phyloP scores from a whole-genome alignment of 2,888 invertebrate species.

The Plagiodera versicolora region DNA sequence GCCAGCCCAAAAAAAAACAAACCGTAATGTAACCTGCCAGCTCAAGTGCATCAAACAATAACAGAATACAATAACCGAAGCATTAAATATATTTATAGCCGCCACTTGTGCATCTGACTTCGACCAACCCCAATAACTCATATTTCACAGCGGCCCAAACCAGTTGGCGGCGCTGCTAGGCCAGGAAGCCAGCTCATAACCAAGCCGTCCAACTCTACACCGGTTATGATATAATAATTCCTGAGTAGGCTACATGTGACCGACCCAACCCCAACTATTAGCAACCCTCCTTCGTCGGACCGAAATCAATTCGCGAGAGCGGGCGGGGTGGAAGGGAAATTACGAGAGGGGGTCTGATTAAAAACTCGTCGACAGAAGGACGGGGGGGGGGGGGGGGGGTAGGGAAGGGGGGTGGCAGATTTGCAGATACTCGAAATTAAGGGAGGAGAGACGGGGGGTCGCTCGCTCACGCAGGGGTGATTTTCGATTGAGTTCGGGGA shows the following conservation, averaged over 20 bases:
- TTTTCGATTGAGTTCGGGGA: constrained; percentile 15
- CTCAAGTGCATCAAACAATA: constrained; percentile 36
- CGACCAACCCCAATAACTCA: constrained; percentile 44
- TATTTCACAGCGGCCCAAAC: constrained; percentile 29
- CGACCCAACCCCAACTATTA: constrained; percentile 44
- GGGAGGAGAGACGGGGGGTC: too few species aligned
- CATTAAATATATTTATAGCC: constrained; percentile 53
- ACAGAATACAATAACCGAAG: constrained; percentile 48
- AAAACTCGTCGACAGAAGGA: constrained; percentile 41
- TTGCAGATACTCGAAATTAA: constrained; percentile 32
- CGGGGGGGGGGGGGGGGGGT: constrained; percentile 20
- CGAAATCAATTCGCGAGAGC: constrained; percentile 52
- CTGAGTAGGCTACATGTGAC: constrained; percentile 47
- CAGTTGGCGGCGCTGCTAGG: background rate
- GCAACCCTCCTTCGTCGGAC: constrained; percentile 32
- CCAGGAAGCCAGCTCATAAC: background rate
- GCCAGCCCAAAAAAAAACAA: background rate
- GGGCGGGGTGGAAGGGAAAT: constrained; percentile 40
- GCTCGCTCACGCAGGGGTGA: constrained; percentile 23
- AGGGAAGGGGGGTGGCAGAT: constrained; percentile 24
- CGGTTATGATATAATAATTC: constrained; percentile 52
- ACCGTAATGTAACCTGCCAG: constrained; percentile 17
- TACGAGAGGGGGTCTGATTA: constrained; percentile 45
- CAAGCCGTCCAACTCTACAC: constrained; percentile 18
- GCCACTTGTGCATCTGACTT: constrained; percentile 56